Base-by-base conservation (phyloP, 2,888 invertebrate species). In the Nebria brevicollis region DNA sequence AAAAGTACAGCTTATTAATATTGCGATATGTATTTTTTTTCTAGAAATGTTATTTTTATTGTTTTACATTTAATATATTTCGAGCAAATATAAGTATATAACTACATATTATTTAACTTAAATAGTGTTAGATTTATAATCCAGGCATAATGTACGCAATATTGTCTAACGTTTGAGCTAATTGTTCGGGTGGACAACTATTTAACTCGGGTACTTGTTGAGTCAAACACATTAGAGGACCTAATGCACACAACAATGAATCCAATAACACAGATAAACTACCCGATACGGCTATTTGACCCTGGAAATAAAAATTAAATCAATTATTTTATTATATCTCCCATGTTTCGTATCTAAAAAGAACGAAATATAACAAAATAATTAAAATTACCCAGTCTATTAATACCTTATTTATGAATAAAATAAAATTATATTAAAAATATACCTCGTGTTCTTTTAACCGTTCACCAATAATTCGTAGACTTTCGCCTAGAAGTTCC, bases 101-200 rank as follows among this genome's bases (percentile, higher is more conserved):
- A 25, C 41, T 26, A 72, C 1, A 72, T 34, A 34, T 25, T 2
- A 26, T 34, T 34, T 26, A n/a, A 26, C 34, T 34, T 72, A 72
- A 34, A 11, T 25, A 26, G 5, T 34, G 5, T 72, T 34, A 77
- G 80, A 72, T 83, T 89, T 90, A 94, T 26, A 95, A 89, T 73
- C 95, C 95, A 2, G 95, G 95, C 97, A 97, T 98, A 85, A 98
- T 95, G 87, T 98, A 98, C 0, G 98, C 98, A 83, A 98, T 96
- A 89, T 98, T 97, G 89, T 98, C 97, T 78, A 98, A 92, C 64
- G 96, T 96, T 85, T 94, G 90, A 84, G 88, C 85, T 43, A 89
- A 83, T 82, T 89, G 87, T 82, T 90, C 90, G 1, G 89, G 90
- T 83, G 86, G 92, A 87, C 91, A 93, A 87, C 92, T 91, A 77